Conservation (phyloP, 2,888 invertebrate species). For the Ennomos erosarius region DNA sequence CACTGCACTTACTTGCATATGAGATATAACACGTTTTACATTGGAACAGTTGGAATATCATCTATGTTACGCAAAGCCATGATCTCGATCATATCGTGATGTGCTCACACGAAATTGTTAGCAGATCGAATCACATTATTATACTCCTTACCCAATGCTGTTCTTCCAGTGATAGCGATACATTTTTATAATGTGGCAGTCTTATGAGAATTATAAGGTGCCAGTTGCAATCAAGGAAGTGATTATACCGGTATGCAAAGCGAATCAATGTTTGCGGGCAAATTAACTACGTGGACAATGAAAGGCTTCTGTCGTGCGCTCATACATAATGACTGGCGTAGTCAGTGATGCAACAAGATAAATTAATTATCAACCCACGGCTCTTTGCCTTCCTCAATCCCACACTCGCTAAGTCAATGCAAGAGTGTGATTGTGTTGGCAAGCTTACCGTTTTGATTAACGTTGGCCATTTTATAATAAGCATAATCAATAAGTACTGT, state of each 20-base stretch:
- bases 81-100: slow-evolving; percentile 32
- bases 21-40: slow-evolving; percentile 25
- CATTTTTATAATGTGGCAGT: slow-evolving; percentile 6
- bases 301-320: slow-evolving; percentile 34
- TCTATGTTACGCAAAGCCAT: slow-evolving; percentile 29
- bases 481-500: slow-evolving; percentile 64
- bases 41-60: slow-evolving; percentile 17
- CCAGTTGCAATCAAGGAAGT: too few relatives aligned
- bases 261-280: slow-evolving; percentile 10
- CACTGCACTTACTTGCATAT: slow-evolving; percentile 25
- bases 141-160: slow-evolving; percentile 21
- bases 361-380: slow-evolving; percentile 51
- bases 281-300: slow-evolving; percentile 21
- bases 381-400: slow-evolving; percentile 50
- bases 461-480: slow-evolving; percentile 44
- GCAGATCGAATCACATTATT: slow-evolving; percentile 26
- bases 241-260: slow-evolving; percentile 7
- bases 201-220: background rate
- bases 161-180: slow-evolving; percentile 26
- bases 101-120: slow-evolving; percentile 25
- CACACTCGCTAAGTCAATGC: slow-evolving; percentile 38
- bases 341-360: slow-evolving; percentile 36
- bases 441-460: slow-evolving; percentile 42
- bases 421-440: slow-evolving; percentile 28
- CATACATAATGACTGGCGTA: slow-evolving; percentile 29